Conservation (phyloP, 2,888 invertebrate genomes). For the Trachelus troglodyta region DNA sequence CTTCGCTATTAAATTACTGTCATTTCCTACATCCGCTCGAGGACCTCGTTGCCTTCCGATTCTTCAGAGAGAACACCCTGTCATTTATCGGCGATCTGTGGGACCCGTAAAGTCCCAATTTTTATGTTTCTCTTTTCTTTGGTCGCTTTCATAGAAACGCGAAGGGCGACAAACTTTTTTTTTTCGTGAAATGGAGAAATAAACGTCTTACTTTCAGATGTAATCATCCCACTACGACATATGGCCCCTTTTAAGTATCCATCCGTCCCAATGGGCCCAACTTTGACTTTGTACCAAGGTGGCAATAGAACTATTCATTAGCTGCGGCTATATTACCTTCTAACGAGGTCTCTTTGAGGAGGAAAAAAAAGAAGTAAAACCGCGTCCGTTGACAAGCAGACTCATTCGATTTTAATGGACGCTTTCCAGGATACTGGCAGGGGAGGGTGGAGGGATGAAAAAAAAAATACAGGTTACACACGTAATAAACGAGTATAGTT, state of each 20-base stretch:
- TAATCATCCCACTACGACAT: neutral
- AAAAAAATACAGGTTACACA: too few relatives aligned
- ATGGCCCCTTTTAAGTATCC: neutral
- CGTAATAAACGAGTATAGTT: too few relatives aligned
- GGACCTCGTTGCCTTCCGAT: neutral
- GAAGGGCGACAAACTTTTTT: neutral
- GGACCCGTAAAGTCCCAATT: too few relatives aligned
- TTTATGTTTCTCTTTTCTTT: neutral
- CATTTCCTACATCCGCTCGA: neutral
- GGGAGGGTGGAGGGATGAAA: too few relatives aligned
- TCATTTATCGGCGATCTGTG: neutral
- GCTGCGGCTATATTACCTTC: constrained; percentile 11
- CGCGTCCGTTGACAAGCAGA: constrained; percentile 1
- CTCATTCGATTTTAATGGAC: constrained; percentile 5
- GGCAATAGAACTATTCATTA: constrained; percentile 22
- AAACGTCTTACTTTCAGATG: neutral
- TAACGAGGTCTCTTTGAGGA: constrained; percentile 7
- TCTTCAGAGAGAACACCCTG: neutral
- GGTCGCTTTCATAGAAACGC: neutral
- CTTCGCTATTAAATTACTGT: neutral
- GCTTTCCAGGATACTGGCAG: neutral
- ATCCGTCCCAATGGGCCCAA: neutral
- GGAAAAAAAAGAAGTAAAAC: too few relatives aligned
- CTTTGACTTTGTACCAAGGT: constrained; percentile 7
- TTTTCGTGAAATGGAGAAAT: neutral